Evolutionary conservation across 2,113 vertebrate genomes (phyloP).

Genomic region (Gila orcuttii): DNA sequence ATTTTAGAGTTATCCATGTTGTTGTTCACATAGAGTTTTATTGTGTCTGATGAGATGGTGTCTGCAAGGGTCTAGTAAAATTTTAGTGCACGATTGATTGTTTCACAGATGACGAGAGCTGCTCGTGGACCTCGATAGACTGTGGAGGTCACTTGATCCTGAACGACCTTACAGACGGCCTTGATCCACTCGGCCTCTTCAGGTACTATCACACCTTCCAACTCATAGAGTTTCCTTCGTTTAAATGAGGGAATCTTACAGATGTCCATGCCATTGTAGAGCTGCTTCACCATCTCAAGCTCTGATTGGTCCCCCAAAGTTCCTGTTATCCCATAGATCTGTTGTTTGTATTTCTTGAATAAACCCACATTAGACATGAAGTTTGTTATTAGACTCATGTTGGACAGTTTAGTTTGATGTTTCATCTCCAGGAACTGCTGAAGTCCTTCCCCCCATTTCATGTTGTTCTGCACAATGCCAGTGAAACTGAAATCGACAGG

Average conservation of each 20-base stretch:
- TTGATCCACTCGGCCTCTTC: slow-evolving; percentile 60
- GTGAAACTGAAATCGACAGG: slow-evolving; percentile 73
- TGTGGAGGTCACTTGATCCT: slow-evolving; percentile 12
- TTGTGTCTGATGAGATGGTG: rapidly evolving
- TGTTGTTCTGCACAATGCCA: slow-evolving; percentile 70
- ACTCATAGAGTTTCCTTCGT: slow-evolving; percentile 70
- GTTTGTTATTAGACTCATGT: slow-evolving; percentile 69
- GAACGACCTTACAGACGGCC: slow-evolving; percentile 58
- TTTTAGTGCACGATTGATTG: slow-evolving; percentile 62
- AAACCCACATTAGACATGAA: slow-evolving; percentile 71
- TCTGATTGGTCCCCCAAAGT: slow-evolving; percentile 69
- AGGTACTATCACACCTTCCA: slow-evolving; percentile 46
- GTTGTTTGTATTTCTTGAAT: slow-evolving; percentile 59
- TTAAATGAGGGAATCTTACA: slow-evolving; percentile 69
- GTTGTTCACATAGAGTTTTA: slow-evolving; percentile 65
- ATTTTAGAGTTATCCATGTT: slow-evolving; percentile 61
- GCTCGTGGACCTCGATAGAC: slow-evolving; percentile 59
- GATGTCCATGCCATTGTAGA: slow-evolving; percentile 54
- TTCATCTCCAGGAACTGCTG: slow-evolving; percentile 77
- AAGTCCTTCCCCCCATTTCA: slow-evolving; percentile 68
- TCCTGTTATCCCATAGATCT: slow-evolving; percentile 71
- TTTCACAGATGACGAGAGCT: slow-evolving; percentile 72
- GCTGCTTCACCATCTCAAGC: slow-evolving; percentile 60
- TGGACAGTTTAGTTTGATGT: slow-evolving; percentile 64
- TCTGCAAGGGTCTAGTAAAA: slow-evolving; percentile 30